Evolutionary conservation across 2,888 invertebrate genomes (phyloP), one percentile per base, ranked within the genome.

Genomic region (Idaea straminata): DNA sequence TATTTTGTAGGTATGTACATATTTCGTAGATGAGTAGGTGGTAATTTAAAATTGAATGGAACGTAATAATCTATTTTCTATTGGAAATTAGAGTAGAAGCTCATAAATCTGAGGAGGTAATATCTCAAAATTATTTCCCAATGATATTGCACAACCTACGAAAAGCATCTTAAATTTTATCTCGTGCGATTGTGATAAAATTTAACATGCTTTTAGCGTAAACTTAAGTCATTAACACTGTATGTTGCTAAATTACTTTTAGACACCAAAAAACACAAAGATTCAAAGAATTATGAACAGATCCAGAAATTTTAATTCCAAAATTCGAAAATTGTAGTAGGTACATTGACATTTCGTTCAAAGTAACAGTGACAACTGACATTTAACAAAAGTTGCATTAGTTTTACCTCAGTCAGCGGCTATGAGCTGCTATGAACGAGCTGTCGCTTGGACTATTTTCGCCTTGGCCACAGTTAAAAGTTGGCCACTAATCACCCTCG

Each of bases 141-240:
- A 59, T 47, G 15, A 10, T 57, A 15, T 57, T 61, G 15, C 59
- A 63, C 16, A 64, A 15, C 38, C 4, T 25, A 60, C 16, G 10
- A 5, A 61, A 67, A 59, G 70, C 69, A 71, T 72, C 66, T 68
- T 65, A 69, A 65, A 61, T 64, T 59, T 62, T 59, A 69, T 65
- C 66, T 34, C 35, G 58, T 16, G 13, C 59, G 57, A 58, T 62
- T 62, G 61, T 61, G 65, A 65, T 62, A 68, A 64, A 66, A 66
- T 60, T 62, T 66, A 69, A 70, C 69, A 72, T 71, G 66, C 62
- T 65, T 61, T 60, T 61, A 25, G 58, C 25, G 15, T 60, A 62
- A 36, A 34, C 25, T 57, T 61, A 35, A 58, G 34, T 66, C 60
- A 10, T 1, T 58, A 61, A 15, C 15, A 34, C 59, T 59, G 6